These are phyloP conservation scores for Cirrhinus mrigala DNA, from an alignment of 2,797 vertebrate genomes.

Conservation along the genomic window DNA sequence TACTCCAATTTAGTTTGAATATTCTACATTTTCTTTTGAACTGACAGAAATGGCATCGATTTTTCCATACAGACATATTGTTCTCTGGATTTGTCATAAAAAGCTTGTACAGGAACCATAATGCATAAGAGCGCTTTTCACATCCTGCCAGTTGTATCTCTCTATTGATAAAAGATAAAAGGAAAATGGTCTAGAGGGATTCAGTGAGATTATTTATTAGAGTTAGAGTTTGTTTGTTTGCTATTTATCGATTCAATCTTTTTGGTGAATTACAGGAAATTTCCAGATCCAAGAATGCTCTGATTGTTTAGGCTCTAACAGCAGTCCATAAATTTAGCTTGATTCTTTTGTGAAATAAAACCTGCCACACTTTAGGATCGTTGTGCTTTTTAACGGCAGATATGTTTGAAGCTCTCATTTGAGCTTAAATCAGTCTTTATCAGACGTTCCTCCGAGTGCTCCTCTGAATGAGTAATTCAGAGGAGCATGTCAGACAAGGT, in stretches of 20 bases:
- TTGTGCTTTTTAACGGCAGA: neutral
- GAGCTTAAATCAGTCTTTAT: constrained; percentile 32
- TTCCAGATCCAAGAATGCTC: neutral
- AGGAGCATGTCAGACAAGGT: constrained; percentile 6
- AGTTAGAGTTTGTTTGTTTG: constrained; percentile 8
- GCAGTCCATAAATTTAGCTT: neutral
- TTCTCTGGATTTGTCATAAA: constrained; percentile 26
- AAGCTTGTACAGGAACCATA: neutral
- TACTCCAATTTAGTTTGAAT: constrained; percentile 1
- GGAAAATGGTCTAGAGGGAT: neutral
- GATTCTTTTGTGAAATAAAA: neutral
- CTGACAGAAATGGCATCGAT: neutral
- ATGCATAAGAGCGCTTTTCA: constrained; percentile 1
- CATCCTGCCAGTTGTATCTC: constrained; percentile 20
- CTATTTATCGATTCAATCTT: neutral
- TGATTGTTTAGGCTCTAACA: constrained; percentile 21
- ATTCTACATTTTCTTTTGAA: constrained; percentile 1
- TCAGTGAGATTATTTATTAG: constrained; percentile 13
- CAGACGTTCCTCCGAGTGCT: neutral
- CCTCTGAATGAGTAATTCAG: constrained; percentile 24
- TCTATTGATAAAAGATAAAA: constrained; percentile 33
- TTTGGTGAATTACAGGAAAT: constrained; percentile 5
- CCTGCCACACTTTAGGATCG: neutral
- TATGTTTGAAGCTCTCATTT: constrained; percentile 17
- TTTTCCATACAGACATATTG: constrained; percentile 17